Evolutionary conservation across 2,888 invertebrate species (phyloP), one percentile per base, ranked within the genome.

Genomic region (Scaptomyza reducta): DNA sequence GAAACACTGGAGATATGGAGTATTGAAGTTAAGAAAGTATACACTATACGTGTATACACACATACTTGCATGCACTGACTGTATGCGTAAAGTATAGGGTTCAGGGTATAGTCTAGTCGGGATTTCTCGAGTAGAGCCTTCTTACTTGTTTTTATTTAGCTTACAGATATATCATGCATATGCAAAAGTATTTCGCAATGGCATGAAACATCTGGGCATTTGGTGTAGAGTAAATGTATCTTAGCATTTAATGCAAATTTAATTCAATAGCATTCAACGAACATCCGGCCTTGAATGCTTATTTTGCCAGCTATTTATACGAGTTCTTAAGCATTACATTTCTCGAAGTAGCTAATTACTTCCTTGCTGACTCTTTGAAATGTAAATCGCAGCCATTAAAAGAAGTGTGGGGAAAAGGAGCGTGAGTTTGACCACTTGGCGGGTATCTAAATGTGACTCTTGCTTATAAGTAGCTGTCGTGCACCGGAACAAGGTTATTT

Each of bases 401-500:
- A 29, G 27, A 11, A 35, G 59, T 38, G 44, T 38, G 45, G 13
- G 22, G 22, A 27, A 38, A 9, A 45, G 10, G 11, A 13, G 10
- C 42, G 51, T 57, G 9, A 55, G 68, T 44, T 47, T 60, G 81
- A 78, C 64, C 64, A 61, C 47, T 59, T 56, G 66, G 35, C 9
- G 56, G 53, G 41, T 44, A 51, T 27, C 42, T 42, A 13, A 35
- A 33, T 16, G 27, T 57, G 38, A 33, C 14, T 16, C 41, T 50
- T 35, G 18, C 3, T 14, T 6, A 10, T 31, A 31, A 38, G 18
- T 40, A 29, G 41, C 47, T 35, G 25, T 33, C 10, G 31, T 41
- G 7, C n/a, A 79, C 68, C 87, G 80, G 84, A 87, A 71, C 79
- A 69, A 41, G 58, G 79, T 75, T 72, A 85, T 49, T 85, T 63